phyloP scores from a whole-genome alignment of 1,140 invertebrate genomes.

The Leptinotarsa texana region DNA sequence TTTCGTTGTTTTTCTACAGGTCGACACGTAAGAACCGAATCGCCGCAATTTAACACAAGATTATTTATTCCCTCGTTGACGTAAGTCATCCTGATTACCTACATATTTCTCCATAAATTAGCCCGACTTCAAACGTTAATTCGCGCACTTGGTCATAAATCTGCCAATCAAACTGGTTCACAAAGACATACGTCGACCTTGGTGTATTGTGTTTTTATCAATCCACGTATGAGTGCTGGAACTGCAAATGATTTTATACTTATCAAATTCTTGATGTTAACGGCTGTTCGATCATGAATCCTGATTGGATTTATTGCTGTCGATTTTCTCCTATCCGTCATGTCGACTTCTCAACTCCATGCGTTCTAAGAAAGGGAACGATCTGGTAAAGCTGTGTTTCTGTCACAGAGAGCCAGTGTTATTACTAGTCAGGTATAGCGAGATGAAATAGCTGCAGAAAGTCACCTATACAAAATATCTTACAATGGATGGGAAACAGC shows the following conservation, averaged over 20 bases:
- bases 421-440: no score
- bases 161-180: conserved; percentile 25
- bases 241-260: conserved; percentile 17
- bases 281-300: not conserved
- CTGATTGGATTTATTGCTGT: not conserved
- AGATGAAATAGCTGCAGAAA: not conserved
- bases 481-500: no score
- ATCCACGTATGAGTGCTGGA: not conserved
- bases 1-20: no score
- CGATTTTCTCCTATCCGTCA: not conserved
- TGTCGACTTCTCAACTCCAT: no score
- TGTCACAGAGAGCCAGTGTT: no score
- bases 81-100: conserved; percentile 13
- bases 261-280: conserved; percentile 10
- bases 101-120: conserved; percentile 25
- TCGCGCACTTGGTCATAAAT: conserved; percentile 12
- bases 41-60: not conserved
- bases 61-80: conserved; percentile 7
- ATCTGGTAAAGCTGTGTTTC: no score
- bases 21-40: not conserved
- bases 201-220: conserved; percentile 16
- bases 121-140: conserved; percentile 10
- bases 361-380: no score
- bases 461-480: not conserved
- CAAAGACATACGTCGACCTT: conserved; percentile 21